phyloP scores from a whole-genome alignment of 2,113 vertebrate species.

The Eolophus roseicapilla region DNA sequence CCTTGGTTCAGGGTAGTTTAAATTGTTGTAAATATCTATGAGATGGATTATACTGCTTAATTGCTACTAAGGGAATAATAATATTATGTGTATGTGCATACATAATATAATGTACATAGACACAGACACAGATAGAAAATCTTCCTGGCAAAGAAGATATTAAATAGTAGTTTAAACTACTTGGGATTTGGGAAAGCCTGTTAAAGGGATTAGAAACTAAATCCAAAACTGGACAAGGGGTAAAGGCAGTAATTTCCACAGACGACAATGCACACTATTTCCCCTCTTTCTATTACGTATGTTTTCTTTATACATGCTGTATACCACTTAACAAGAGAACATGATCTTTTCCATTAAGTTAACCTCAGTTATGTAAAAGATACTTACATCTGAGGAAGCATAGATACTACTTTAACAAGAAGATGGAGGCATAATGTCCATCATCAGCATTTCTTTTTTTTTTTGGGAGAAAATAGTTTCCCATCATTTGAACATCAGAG shows the following conservation, averaged over 20 bases:
- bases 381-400: neutral
- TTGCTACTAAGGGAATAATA: constrained; percentile 60
- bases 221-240: constrained; percentile 29
- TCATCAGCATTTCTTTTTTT: neutral
- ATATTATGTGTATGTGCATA: constrained; percentile 42
- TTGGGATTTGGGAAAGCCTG: constrained; percentile 42
- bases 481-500: neutral
- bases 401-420: neutral
- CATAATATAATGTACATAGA: constrained; percentile 37
- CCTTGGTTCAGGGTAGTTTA: constrained; percentile 46
- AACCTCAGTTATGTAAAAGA: neutral
- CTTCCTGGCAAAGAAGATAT: constrained; percentile 33
- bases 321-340: neutral
- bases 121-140: constrained; percentile 31
- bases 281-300: neutral
- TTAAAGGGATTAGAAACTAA: constrained; percentile 48
- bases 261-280: neutral
- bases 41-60: constrained; percentile 58
- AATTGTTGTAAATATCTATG: constrained; percentile 58
- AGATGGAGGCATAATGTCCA: neutral
- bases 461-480: neutral
- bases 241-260: constrained; percentile 3
- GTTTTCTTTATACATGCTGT: neutral
- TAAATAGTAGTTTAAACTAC: constrained; percentile 44
- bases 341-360: neutral